phyloP scores from a whole-genome alignment of 2,113 vertebrate species.

The Caloenas nicobarica region DNA sequence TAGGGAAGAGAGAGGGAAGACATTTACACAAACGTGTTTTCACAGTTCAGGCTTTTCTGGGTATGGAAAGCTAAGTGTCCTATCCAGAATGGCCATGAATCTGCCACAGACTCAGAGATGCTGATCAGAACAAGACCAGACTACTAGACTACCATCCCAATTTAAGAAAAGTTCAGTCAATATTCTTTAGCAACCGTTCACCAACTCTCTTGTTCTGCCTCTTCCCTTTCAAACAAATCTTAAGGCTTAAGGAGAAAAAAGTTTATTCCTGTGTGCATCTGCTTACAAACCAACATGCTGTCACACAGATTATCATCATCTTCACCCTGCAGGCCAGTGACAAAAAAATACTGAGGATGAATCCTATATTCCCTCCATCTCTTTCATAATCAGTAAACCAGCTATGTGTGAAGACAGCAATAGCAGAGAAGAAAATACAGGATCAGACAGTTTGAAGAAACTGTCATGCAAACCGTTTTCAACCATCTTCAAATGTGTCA shows the following conservation, averaged over 20 bases:
- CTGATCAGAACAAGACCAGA: neutral
- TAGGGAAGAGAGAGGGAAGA: neutral
- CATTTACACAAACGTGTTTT: neutral
- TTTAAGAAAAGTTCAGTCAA: neutral
- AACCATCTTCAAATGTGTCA: neutral
- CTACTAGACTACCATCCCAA: neutral
- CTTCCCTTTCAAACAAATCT: neutral
- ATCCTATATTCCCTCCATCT: neutral
- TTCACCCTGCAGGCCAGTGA: neutral
- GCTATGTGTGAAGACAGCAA: neutral
- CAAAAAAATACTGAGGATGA: neutral
- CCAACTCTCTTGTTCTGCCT: neutral
- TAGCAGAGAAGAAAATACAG: neutral
- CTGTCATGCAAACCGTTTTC: neutral
- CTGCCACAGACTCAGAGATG: neutral
- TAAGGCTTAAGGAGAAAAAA: neutral
- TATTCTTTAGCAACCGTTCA: neutral
- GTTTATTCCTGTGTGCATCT: neutral
- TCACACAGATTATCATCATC: neutral
- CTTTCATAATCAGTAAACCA: neutral
- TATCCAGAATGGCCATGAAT: neutral
- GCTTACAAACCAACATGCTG: neutral
- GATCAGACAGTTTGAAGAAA: constrained; percentile 5
- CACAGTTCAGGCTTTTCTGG: neutral
- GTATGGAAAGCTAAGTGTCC: neutral